Percentiles rank a stretch among this genome's conserved stretches.
Evolutionary conservation across 2,113 vertebrate genomes (phyloP).

Genomic region (Balaenoptera acutorostrata): DNA sequence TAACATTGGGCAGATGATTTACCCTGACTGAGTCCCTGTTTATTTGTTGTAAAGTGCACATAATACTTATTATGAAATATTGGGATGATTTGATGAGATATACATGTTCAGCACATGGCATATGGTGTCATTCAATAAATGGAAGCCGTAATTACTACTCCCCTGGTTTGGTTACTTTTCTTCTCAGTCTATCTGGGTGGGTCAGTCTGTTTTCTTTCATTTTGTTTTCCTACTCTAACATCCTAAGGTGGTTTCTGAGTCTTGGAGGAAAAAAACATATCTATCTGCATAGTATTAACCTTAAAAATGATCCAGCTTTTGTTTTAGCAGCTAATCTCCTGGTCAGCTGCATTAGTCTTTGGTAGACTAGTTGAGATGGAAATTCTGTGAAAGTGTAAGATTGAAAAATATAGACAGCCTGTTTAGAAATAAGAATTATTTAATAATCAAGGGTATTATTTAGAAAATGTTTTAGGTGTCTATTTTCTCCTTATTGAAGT

Average conservation of each 20-base stretch:
- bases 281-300: neutral
- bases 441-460: neutral
- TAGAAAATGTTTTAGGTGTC: neutral
- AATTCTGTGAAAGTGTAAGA: neutral
- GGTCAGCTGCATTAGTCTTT: neutral
- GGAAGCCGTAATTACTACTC: neutral
- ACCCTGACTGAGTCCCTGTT: neutral
- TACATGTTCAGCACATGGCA: neutral
- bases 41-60: neutral
- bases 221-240: slow-evolving; percentile 1
- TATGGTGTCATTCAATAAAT: slow-evolving; percentile 4
- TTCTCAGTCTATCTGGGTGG: neutral
- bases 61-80: neutral
- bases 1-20: neutral
- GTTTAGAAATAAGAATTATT: neutral
- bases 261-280: neutral
- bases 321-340: neutral
- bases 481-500: neutral
- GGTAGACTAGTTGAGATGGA: neutral
- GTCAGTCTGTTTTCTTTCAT: neutral
- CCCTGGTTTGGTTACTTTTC: slow-evolving; percentile 3
- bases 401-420: neutral
- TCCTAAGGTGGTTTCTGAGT: neutral
- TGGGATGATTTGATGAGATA: slow-evolving; percentile 19
- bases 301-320: neutral